Percentiles rank a stretch among this genome's conserved stretches.
Conservation (phyloP, 2,888 invertebrate genomes). For the Lymantria monacha region DNA sequence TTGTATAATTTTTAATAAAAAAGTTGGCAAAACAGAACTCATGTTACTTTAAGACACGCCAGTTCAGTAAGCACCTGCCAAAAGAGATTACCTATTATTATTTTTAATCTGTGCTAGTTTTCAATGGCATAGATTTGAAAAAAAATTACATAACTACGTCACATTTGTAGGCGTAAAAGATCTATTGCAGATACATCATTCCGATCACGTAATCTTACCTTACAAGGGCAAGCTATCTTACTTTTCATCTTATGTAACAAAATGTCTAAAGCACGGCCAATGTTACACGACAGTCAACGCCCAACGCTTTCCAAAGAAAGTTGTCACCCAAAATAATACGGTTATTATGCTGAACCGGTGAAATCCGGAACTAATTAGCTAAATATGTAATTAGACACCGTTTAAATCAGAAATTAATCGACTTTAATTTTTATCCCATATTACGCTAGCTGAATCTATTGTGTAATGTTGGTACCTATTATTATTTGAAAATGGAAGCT, state of each 20-base stretch:
- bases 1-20: no score
- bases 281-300: constrained; percentile 9
- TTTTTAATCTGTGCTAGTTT: not conserved
- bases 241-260: constrained; percentile 27
- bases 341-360: constrained; percentile 33
- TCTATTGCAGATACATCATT: not conserved
- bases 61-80: no score
- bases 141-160: constrained; percentile 3
- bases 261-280: constrained; percentile 15
- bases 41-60: no score
- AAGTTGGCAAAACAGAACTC: no score
- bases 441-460: not conserved
- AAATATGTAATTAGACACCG: constrained; percentile 13
- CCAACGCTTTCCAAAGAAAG: constrained; percentile 29
- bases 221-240: constrained; percentile 3
- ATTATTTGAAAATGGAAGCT: constrained; percentile 1
- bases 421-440: constrained; percentile 10
- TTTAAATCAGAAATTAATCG: constrained; percentile 15
- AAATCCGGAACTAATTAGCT: constrained; percentile 28
- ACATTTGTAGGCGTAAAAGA: constrained; percentile 1
- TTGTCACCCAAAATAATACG: constrained; percentile 27
- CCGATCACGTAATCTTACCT: constrained; percentile 4
- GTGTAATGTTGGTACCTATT: not conserved
- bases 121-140: not conserved
- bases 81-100: not conserved